Conservation (phyloP, 2,888 invertebrate genomes). For the Zaprionus bogoriensis region DNA sequence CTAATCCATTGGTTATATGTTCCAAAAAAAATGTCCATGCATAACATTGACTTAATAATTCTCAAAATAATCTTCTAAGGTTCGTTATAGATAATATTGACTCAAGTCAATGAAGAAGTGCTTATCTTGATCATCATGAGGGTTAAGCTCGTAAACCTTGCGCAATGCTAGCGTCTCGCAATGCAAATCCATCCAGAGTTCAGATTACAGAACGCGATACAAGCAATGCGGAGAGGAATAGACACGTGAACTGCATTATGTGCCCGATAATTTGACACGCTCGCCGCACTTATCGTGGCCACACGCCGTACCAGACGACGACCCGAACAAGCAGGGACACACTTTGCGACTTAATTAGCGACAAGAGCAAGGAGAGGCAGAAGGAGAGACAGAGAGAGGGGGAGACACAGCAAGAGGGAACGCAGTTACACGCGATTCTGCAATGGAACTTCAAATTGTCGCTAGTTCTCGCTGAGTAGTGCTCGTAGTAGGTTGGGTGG, state of each 20-base stretch:
- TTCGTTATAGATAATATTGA: neutral
- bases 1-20: too few relatives aligned
- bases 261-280: slow-evolving; percentile 69
- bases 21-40: too few relatives aligned
- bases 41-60: too few relatives aligned
- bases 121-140: neutral
- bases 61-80: neutral
- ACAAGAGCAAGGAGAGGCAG: slow-evolving; percentile 40
- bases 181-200: slow-evolving; percentile 35
- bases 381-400: neutral
- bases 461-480: slow-evolving; percentile 26
- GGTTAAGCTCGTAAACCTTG: slow-evolving; percentile 9
- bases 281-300: slow-evolving; percentile 65
- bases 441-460: slow-evolving; percentile 48
- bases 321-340: slow-evolving; percentile 65
- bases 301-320: slow-evolving; percentile 54
- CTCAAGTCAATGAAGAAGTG: neutral
- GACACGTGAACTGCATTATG: slow-evolving; percentile 75
- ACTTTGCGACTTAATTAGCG: slow-evolving; percentile 75
- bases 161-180: slow-evolving; percentile 6
- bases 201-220: slow-evolving; percentile 30
- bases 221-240: slow-evolving; percentile 24
- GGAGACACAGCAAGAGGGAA: neutral
- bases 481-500: slow-evolving; percentile 2
- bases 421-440: slow-evolving; percentile 44